These are phyloP conservation scores for Botrylloides violaceus DNA, from an alignment of 23 tunicate genomes.

Conservation along the genomic window DNA sequence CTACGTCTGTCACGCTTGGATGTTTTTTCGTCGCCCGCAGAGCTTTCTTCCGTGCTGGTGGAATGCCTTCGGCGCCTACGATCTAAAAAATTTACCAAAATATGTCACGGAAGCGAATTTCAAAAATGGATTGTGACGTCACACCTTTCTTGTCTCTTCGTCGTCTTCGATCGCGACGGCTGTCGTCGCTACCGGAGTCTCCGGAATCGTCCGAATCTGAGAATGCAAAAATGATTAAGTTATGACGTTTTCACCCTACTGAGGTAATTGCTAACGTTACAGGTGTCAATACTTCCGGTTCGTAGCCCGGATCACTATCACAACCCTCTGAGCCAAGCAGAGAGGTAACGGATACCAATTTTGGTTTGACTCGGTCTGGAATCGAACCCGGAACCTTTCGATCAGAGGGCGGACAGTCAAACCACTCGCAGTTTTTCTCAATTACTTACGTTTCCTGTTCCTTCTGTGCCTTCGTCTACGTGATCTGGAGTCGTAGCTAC, in stretches of 20 bases:
- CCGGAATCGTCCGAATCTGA: conserved; percentile 36
- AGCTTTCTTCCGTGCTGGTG: conserved; percentile 92
- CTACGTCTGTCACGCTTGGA: conserved; percentile 30
- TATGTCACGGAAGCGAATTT: no score
- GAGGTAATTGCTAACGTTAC: no score
- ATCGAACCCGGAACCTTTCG: no score
- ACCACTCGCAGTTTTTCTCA: background rate
- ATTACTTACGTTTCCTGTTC: conserved; percentile 11
- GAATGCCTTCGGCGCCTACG: conserved; percentile 70
- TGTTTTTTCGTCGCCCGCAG: conserved; percentile 83
- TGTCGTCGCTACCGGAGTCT: conserved; percentile 22
- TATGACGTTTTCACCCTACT: background rate
- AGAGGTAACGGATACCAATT: background rate
- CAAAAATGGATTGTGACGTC: no score
- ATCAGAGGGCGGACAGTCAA: no score
- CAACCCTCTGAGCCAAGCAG: background rate
- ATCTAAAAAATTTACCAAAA: conserved; percentile 36
- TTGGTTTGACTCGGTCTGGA: no score
- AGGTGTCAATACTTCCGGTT: background rate
- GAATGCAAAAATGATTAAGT: background rate
- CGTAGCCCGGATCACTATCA: no score
- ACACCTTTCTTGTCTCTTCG: conserved; percentile 32
- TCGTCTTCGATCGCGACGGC: conserved; percentile 41
- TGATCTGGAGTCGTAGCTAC: conserved; percentile 3
- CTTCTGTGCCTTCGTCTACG: conserved; percentile 20